These are phyloP conservation scores for Leucoptera coffeella DNA, from an alignment of 2,888 invertebrate species.

Conservation along the genomic window DNA sequence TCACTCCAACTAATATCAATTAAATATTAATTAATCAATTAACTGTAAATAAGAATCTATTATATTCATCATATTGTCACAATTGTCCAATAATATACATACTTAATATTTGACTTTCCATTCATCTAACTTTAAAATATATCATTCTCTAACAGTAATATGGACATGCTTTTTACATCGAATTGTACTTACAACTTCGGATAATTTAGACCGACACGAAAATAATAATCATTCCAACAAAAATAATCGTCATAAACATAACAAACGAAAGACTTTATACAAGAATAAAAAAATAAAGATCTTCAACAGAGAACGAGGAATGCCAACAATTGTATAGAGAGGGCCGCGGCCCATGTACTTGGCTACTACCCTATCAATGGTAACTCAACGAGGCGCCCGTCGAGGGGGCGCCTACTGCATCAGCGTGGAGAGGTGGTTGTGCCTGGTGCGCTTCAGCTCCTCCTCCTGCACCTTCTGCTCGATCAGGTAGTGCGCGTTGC, in stretches of 20 bases:
- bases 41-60: conserved; percentile 44
- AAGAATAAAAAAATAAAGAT: conserved; percentile 49
- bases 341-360: background rate
- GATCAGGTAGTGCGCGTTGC: conserved; percentile 90
- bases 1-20: background rate
- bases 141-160: conserved; percentile 27
- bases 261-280: conserved; percentile 20
- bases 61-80: conserved; percentile 29
- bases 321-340: conserved; percentile 5
- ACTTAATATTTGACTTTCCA: conserved; percentile 42
- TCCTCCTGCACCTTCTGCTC: conserved; percentile 95
- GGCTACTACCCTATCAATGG: background rate
- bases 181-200: conserved; percentile 45
- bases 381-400: background rate
- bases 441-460: conserved; percentile 89
- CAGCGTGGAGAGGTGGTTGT: conserved; percentile 71
- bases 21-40: conserved; percentile 5
- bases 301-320: conserved; percentile 17
- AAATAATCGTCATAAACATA: conserved; percentile 4
- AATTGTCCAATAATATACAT: conserved; percentile 24
- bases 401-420: conserved; percentile 50
- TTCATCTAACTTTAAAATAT: conserved; percentile 23
- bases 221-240: conserved; percentile 20
- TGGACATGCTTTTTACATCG: conserved; percentile 36
- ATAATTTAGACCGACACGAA: conserved; percentile 35